Conservation (phyloP, 2,113 vertebrate genomes). For the Centrocercus urophasianus region DNA sequence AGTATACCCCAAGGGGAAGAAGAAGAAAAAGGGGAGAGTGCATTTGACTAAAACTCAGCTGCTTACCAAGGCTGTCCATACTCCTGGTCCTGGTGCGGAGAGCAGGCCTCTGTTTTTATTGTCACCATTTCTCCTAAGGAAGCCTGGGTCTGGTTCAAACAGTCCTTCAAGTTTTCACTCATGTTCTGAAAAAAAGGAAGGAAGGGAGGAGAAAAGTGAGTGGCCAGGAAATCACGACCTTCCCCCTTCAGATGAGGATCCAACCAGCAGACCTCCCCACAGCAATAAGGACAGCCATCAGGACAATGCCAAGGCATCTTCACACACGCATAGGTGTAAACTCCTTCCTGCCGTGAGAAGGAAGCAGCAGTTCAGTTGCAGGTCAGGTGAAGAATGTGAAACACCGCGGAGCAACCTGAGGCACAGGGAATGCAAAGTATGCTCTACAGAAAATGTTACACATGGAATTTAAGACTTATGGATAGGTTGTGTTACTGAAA, state of each 20-base stretch:
- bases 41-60: fast-evolving
- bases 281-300: fast-evolving
- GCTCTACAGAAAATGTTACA: not conserved
- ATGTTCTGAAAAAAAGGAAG: constrained; percentile 79
- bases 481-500: not conserved
- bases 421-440: not conserved
- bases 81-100: constrained; percentile 77
- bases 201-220: constrained; percentile 33
- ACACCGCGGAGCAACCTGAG: not conserved
- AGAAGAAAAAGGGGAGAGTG: not conserved
- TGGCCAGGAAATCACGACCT: not conserved
- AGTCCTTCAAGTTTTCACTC: constrained; percentile 85
- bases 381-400: not conserved
- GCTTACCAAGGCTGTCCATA: constrained; percentile 84
- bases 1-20: not conserved
- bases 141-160: constrained; percentile 79
- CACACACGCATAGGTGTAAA: fast-evolving
- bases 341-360: not conserved
- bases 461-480: not conserved
- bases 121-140: constrained; percentile 83
- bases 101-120: constrained; percentile 82
- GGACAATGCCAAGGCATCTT: not conserved
- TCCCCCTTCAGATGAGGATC: fast-evolving
- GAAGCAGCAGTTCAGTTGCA: not conserved
- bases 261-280: not conserved